These are phyloP conservation scores for Acropora tenuis DNA, from an alignment of 64 coral and sea anemone species.

Conservation along the genomic window DNA sequence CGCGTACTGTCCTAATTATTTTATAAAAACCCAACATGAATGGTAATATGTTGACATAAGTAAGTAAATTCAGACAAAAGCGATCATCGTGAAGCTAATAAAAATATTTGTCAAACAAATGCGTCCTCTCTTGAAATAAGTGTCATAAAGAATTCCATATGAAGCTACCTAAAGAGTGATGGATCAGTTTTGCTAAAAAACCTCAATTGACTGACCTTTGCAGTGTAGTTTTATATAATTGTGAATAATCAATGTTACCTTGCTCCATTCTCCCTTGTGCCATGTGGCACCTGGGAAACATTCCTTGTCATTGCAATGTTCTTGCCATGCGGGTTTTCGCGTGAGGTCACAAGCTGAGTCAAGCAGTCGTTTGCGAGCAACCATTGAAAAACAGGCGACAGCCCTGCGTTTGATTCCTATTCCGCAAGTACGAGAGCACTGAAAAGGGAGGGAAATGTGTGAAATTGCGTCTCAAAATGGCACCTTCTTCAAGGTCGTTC, in stretches of 20 bases:
- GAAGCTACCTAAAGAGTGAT: too few species aligned
- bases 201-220: too few species aligned
- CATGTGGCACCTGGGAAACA: conserved; percentile 46
- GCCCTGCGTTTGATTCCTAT: conserved; percentile 40
- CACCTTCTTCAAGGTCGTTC: neutral
- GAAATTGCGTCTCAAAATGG: neutral
- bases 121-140: too few species aligned
- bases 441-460: neutral
- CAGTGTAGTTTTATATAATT: too few species aligned
- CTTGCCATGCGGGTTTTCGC: conserved; percentile 9
- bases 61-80: too few species aligned
- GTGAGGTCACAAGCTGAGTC: conserved; percentile 29
- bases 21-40: too few species aligned
- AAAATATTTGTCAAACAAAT: too few species aligned
- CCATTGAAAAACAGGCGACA: conserved; percentile 42
- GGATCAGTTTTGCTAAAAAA: too few species aligned
- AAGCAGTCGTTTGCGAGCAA: neutral
- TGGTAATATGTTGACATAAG: too few species aligned
- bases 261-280: conserved; percentile 55
- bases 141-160: too few species aligned
- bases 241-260: conserved; percentile 12
- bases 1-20: too few species aligned
- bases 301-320: conserved; percentile 18
- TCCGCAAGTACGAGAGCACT: conserved; percentile 68
- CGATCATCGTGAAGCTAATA: too few species aligned